phyloP scores from a whole-genome alignment of 2,888 invertebrate species.

The Reticulitermes lucifugus region DNA sequence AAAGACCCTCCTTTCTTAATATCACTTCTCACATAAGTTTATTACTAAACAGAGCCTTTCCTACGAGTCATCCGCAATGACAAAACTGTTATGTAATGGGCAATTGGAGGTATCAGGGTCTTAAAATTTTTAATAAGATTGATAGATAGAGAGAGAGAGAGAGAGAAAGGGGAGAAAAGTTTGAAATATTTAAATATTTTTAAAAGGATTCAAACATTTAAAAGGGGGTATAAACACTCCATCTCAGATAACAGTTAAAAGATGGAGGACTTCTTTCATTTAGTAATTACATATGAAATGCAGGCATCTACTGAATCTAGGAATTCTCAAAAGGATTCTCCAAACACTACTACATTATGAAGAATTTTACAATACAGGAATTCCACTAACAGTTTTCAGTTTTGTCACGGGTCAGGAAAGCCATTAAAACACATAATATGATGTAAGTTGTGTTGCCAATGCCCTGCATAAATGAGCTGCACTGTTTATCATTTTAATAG shows the following conservation, averaged over 20 bases:
- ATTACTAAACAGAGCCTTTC: slow-evolving; percentile 9
- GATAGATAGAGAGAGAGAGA: not conserved
- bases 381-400: slow-evolving; percentile 24
- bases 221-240: slow-evolving; percentile 45
- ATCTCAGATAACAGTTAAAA: slow-evolving; percentile 33
- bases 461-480: no score
- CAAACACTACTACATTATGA: slow-evolving; percentile 26
- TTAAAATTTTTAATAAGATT: slow-evolving; percentile 10
- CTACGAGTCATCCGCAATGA: slow-evolving; percentile 34
- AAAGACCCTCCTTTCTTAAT: slow-evolving; percentile 15
- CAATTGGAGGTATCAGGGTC: slow-evolving; percentile 17
- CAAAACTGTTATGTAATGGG: slow-evolving; percentile 15
- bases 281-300: slow-evolving; percentile 34
- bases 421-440: no score
- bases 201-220: slow-evolving; percentile 45
- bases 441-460: no score
- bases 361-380: slow-evolving; percentile 32
- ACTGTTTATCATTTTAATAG: no score
- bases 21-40: slow-evolving; percentile 10
- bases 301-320: slow-evolving; percentile 35
- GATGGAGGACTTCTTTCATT: slow-evolving; percentile 30
- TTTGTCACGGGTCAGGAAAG: slow-evolving; percentile 18
- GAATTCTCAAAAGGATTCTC: slow-evolving; percentile 24
- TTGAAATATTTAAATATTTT: slow-evolving; percentile 35
- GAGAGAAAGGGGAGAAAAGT: slow-evolving; percentile 31